phyloP scores from a whole-genome alignment of 2,797 vertebrate species.

The Neosalanx taihuensis region DNA sequence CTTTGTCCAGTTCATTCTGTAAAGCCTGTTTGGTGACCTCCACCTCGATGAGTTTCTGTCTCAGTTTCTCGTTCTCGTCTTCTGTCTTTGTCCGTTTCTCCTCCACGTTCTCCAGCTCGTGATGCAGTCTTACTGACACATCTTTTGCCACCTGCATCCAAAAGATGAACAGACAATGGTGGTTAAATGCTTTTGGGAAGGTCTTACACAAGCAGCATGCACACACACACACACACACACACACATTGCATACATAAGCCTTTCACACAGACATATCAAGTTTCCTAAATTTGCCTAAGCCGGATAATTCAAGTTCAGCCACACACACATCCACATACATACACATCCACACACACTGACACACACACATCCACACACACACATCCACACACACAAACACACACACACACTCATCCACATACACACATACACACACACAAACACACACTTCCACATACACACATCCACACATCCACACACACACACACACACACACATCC shows the following conservation, averaged over 20 bases:
- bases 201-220: not conserved
- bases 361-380: constrained; percentile 5
- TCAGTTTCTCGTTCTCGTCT: constrained; percentile 93
- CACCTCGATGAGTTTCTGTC: constrained; percentile 92
- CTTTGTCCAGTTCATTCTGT: constrained; percentile 92
- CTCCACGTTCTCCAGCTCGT: constrained; percentile 95
- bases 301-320: too few relatives aligned
- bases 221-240: not conserved
- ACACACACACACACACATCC: constrained; percentile 17
- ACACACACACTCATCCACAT: too few relatives aligned
- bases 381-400: constrained; percentile 2
- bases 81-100: constrained; percentile 94
- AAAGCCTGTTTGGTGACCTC: constrained; percentile 94
- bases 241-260: not conserved
- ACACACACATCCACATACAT: constrained; percentile 6
- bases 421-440: not conserved
- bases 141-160: constrained; percentile 89
- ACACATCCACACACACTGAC: not conserved
- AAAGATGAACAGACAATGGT: not conserved
- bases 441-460: not conserved
- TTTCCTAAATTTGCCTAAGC: too few relatives aligned
- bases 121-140: constrained; percentile 94
- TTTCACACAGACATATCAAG: too few relatives aligned
- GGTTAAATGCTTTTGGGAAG: not conserved
- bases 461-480: constrained; percentile 8